These are phyloP conservation scores for Scrobipalpa costella DNA, from an alignment of 2,888 invertebrate genomes.

Conservation along the genomic window DNA sequence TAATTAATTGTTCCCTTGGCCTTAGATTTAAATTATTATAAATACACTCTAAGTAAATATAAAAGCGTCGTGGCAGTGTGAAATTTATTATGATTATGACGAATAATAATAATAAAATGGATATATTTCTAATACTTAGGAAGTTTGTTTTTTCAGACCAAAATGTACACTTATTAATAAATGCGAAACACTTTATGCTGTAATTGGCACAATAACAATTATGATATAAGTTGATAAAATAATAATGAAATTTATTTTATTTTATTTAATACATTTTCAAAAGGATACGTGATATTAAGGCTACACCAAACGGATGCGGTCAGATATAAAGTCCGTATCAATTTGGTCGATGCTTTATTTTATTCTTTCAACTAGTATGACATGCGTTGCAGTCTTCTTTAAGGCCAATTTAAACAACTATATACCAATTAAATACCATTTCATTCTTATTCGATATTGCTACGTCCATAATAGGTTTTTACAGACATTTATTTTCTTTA, in stretches of 20 bases:
- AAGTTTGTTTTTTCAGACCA: background rate
- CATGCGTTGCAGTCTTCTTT: constrained; percentile 10
- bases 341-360: background rate
- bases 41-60: constrained; percentile 35
- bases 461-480: background rate
- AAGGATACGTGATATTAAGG: no score
- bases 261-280: no score
- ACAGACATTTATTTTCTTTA: background rate
- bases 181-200: background rate
- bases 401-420: constrained; percentile 23
- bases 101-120: background rate
- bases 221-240: background rate
- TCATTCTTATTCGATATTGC: background rate
- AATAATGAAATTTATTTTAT: no score
- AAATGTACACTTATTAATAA: constrained; percentile 6
- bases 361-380: background rate
- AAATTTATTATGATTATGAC: constrained; percentile 27
- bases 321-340: no score
- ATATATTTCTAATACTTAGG: background rate
- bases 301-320: no score
- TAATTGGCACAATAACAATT: constrained; percentile 17
- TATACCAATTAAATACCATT: background rate
- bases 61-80: constrained; percentile 59
- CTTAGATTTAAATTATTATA: constrained; percentile 40
- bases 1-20: constrained; percentile 57